These are phyloP conservation scores for Halocaridina rubra DNA, from an alignment of 2,888 invertebrate genomes.

Conservation along the genomic window DNA sequence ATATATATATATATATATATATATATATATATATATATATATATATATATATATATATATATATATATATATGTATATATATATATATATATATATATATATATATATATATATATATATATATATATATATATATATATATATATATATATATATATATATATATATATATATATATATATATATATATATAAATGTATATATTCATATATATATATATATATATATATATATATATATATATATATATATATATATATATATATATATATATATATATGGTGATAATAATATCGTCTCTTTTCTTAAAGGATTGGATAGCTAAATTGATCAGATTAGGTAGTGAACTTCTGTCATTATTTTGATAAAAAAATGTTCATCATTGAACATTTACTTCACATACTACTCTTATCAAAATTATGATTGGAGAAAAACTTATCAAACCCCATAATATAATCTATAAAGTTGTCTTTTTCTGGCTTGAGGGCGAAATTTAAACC, in stretches of 20 bases:
- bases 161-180: not conserved
- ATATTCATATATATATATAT: not conserved
- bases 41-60: not conserved
- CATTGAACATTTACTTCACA: too few relatives aligned
- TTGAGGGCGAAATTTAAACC: too few relatives aligned
- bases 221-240: not conserved
- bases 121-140: not conserved
- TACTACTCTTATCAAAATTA: too few relatives aligned
- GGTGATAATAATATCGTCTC: not conserved
- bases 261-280: not conserved
- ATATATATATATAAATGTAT: not conserved
- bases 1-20: not conserved
- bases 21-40: not conserved
- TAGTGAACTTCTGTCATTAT: too few relatives aligned
- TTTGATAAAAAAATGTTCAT: too few relatives aligned
- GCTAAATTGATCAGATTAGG: too few relatives aligned
- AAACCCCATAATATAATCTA: too few relatives aligned
- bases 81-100: not conserved
- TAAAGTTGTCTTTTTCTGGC: too few relatives aligned
- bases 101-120: not conserved
- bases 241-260: not conserved
- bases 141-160: not conserved
- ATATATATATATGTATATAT: not conserved
- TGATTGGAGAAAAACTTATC: too few relatives aligned
- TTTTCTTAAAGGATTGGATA: too few relatives aligned